Evolutionary conservation across 2,113 vertebrate genomes (phyloP), one percentile per base, ranked within the genome.

Genomic region (Triplophysa tibetana): DNA sequence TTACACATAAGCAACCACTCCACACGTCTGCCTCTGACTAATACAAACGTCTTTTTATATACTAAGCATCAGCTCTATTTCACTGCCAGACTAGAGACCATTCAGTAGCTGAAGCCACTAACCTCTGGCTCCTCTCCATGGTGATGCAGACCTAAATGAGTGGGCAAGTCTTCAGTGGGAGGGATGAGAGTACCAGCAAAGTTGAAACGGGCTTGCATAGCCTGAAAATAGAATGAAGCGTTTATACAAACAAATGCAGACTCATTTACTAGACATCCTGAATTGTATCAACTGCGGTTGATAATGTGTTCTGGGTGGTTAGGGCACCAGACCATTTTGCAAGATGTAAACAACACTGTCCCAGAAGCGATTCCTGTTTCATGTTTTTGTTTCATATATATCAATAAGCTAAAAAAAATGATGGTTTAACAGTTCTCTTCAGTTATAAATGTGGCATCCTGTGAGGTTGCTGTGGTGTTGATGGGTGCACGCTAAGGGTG

Each of bases 71-170:
- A 45, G 50, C 54, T 43, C 21, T 38, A 41, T 17, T 75, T 63
- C 24, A 26, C 73, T 63, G 60, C 73, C 58, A 48, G 58, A 8
- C 21, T 26, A 3, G 10, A 14, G 24, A 29, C 26, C n/a, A 61
- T 61, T 13, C 16, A 62, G 21, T 33, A 68, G 7, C 54, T 19
- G 3, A 19, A 80, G 7, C 72, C 45, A 83, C 87, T 89, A 86
- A 98, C 98, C 93, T 99, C 97, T 29, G 97, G 96, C 86, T 99
- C 96, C 33, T 98, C 96, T 89, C 98, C 98, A 56, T 99, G 98
- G 85, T 99, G 98, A 84, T 99, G 97, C 79, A 99, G 90, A 43
- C 98, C 98, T 79, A 99, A 89, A 86, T 99, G 93, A 52, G 95
- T 96, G 14, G 97, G 98, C 33, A 99, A 89, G 84, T 99, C 96